Base-by-base conservation (phyloP, 2,113 vertebrate species). In the Grammomys surdaster region DNA sequence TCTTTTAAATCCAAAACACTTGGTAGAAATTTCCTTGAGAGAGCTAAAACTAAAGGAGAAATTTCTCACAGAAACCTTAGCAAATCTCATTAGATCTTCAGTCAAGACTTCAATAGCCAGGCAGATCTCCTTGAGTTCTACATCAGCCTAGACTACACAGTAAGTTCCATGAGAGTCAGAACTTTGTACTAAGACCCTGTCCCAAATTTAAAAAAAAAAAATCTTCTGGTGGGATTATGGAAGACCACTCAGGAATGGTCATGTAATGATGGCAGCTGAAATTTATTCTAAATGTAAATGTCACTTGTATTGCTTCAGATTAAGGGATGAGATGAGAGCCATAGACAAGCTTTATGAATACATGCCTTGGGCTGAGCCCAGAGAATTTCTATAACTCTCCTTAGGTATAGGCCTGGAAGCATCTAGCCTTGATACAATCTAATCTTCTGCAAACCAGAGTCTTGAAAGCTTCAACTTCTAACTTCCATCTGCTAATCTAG, bases 41-140 rank as follows among this genome's bases (percentile, higher is more conserved):
- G 11, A 94, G n/a, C 58, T 77, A 46, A 81, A 72, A 48, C 43
- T 63, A 81, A 86, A 94, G 93, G 58, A 72, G 22, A 86, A 87
- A 77, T 76, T 22, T 69, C 58, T 92, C 85, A 85, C 36, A 90
- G 40, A 69, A 91, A 94, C 51, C 24, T 94, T 33, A 94, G 20
- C 65, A 92, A 36, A 60, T 13, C 40, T 96, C 43, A 4, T 14
- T 17, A 90, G 75, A 40, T 51, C 76, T 96, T 75, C 82, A 90
- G 12, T 77, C 43, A 77, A 48, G 75, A 77, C 75, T 48, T 77
- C 26, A 77, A 43, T 26, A 77, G 75, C 26, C 24, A 77, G 46
- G 26, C 12, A 48, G 43, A 48, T 28, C 43, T 48, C 75, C 7
- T 9, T 40, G 75, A 77, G 43, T 43, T 31, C 46, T 16, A 48